Evolutionary conservation across 2,113 vertebrate species (phyloP), one percentile per base, ranked within the genome.

Genomic region (Uropsilus gracilis): DNA sequence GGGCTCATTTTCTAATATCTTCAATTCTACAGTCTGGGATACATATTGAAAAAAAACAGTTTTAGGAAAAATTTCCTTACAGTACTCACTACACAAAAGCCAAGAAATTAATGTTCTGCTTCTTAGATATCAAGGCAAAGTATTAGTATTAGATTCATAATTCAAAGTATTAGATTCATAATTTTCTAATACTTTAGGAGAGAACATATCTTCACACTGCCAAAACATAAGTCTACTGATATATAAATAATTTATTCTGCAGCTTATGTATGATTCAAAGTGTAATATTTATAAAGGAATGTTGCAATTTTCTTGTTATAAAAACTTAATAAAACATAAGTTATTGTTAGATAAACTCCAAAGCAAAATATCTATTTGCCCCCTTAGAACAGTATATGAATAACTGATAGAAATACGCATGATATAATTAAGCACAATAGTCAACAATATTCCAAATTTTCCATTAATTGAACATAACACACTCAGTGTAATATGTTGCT

Each of bases 221-320:
- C 46, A 92, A 96, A 59, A 92, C 66, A 11, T 75, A 88, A 42
- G 30, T 90, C 95, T 93, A 63, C 22, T 46, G 39, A 24, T 44
- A 69, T 42, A 87, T 71, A 93, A 97, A 94, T 93, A 96, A 97
- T 84, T 96, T 84, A 96, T 88, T 86, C 69, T 72, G 11, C 18
- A 75, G 9, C 72, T 97, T 96, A 91, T 90, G 93, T 92, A 96
- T 94, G 37, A 55, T 63, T 86, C 71, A 71, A 63, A 61, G 10
- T 86, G 71, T 22, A 95, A 94, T 92, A 2, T 20, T 90, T 61
- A 30, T 78, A 72, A 94, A 91, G 87, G 50, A 50, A 88, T 86
- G 96, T 75, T 73, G 2, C 46, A 83, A 92, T 96, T 85, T 68
- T 96, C 64, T 96, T 83, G 16, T 84, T 97, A 86, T 1, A 76